Evolutionary conservation across 2,888 invertebrate genomes (phyloP).

Genomic region (Limnephilus marmoratus): DNA sequence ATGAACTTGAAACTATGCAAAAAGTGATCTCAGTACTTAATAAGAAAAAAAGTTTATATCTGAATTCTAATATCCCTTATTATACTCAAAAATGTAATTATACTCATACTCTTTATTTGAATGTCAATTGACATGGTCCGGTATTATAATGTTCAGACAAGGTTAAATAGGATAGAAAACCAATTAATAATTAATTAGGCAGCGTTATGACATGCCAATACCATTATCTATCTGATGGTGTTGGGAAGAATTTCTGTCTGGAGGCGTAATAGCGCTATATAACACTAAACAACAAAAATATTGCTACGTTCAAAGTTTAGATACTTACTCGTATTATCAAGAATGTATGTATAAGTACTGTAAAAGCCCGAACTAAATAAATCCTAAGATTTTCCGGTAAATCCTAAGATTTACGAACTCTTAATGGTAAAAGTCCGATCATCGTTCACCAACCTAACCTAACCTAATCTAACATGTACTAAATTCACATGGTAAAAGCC

Average conservation of each 20-base stretch:
- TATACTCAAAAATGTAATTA: background rate
- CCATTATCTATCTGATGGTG: background rate
- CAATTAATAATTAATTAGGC: background rate
- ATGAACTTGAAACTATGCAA: slow-evolving; percentile 23
- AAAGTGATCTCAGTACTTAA: slow-evolving; percentile 34
- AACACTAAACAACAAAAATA: too few species aligned
- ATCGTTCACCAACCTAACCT: too few species aligned
- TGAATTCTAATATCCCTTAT: slow-evolving; percentile 17
- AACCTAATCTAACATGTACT: too few species aligned
- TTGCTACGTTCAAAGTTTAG: background rate
- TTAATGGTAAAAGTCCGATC: too few species aligned
- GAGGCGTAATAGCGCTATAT: background rate
- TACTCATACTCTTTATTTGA: background rate
- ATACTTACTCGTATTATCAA: background rate
- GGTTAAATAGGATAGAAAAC: background rate
- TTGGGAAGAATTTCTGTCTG: background rate
- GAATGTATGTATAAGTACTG: too few species aligned
- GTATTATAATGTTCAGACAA: background rate
- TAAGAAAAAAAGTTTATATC: background rate
- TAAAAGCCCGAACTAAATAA: too few species aligned
- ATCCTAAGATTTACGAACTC: too few species aligned
- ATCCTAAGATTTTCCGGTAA: too few species aligned
- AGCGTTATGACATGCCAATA: background rate
- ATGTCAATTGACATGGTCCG: background rate
- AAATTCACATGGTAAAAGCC: too few species aligned